Conservation (phyloP, 2,113 vertebrate species). For the Lethenteron reissneri region DNA sequence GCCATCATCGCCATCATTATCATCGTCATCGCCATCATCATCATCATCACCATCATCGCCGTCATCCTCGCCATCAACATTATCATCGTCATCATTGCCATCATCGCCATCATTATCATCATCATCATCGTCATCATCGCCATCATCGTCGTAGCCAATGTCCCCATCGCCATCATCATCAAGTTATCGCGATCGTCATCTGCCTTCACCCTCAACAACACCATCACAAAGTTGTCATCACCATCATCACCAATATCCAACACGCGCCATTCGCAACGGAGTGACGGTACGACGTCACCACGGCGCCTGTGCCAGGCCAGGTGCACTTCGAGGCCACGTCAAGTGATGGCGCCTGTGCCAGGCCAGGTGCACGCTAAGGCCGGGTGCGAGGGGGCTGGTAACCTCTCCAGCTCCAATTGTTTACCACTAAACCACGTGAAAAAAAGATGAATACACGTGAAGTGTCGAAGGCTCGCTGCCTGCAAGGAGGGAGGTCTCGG, state of each 20-base stretch:
- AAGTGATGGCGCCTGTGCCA: no score
- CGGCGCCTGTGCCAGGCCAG: no score
- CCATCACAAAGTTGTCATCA: background rate
- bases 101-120: background rate
- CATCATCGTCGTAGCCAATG: background rate
- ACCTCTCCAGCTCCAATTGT: no score
- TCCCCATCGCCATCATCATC: background rate
- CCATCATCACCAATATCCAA: background rate
- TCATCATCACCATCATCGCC: background rate
- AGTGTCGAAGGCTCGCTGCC: no score
- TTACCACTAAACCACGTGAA: no score
- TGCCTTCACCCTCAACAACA: background rate
- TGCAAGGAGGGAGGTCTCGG: no score
- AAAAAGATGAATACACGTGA: no score
- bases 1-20: background rate
- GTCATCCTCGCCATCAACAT: background rate
- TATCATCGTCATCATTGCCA: background rate
- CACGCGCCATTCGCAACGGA: no score
- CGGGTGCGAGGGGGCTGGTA: no score
- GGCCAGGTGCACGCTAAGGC: no score
- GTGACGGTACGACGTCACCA: no score
- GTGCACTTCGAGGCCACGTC: no score
- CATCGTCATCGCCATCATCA: background rate
- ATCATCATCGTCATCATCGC: background rate
- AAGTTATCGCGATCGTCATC: background rate